These are phyloP conservation scores for Cheilosia vernalis DNA, from an alignment of 2,888 invertebrate genomes.

Conservation along the genomic window DNA sequence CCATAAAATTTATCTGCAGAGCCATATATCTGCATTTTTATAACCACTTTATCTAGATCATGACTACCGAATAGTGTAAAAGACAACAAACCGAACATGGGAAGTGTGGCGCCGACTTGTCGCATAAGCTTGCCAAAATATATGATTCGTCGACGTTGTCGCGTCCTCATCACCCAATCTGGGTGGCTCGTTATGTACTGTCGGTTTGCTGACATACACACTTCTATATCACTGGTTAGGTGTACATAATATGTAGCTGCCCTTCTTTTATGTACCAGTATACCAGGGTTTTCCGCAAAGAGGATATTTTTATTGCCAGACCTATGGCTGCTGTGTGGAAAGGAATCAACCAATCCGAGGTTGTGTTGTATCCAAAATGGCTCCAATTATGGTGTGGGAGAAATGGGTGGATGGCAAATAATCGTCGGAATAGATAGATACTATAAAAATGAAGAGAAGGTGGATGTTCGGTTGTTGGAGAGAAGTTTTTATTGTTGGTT, in stretches of 20 bases:
- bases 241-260: slow-evolving; percentile 27
- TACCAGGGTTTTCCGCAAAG: slow-evolving; percentile 41
- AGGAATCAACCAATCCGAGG: slow-evolving; percentile 73
- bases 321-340: slow-evolving; percentile 68
- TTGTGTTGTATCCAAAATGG: slow-evolving; percentile 73
- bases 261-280: slow-evolving; percentile 37
- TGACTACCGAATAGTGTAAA: slow-evolving; percentile 69
- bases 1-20: slow-evolving; percentile 75
- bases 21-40: slow-evolving; percentile 73
- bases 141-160: slow-evolving; percentile 65
- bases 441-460: slow-evolving; percentile 27
- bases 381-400: slow-evolving; percentile 66
- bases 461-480: slow-evolving; percentile 14
- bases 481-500: slow-evolving; percentile 49
- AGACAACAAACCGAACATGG: slow-evolving; percentile 78
- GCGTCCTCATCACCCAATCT: slow-evolving; percentile 48
- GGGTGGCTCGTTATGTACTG: slow-evolving; percentile 39
- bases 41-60: slow-evolving; percentile 71
- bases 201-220: slow-evolving; percentile 57
- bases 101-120: slow-evolving; percentile 82
- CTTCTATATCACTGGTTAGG: slow-evolving; percentile 6
- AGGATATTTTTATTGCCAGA: slow-evolving; percentile 66
- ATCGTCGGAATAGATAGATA: slow-evolving; percentile 31
- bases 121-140: slow-evolving; percentile 81
- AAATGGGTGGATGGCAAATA: slow-evolving; percentile 36